These are phyloP conservation scores for Escarpia spicata DNA, from an alignment of 2,888 invertebrate species.

Conservation along the genomic window DNA sequence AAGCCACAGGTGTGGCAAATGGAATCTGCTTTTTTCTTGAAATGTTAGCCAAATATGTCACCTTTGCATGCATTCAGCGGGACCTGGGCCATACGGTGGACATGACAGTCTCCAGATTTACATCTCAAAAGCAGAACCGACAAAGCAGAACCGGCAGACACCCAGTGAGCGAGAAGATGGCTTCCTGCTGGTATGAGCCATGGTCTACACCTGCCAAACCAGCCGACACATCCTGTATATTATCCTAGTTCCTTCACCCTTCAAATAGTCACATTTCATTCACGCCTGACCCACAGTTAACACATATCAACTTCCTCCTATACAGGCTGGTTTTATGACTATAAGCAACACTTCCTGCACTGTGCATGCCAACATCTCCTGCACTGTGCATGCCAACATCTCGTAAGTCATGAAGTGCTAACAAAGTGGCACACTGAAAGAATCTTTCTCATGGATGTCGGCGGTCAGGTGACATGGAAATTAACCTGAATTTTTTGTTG, in stretches of 20 bases:
- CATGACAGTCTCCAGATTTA: slow-evolving; percentile 7
- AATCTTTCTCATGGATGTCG: neutral
- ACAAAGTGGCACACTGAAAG: neutral
- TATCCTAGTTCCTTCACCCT: neutral
- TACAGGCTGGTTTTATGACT: neutral
- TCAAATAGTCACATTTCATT: neutral
- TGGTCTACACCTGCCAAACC: neutral
- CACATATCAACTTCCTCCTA: neutral
- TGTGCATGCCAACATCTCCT: neutral
- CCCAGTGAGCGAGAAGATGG: neutral
- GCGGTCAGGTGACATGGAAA: neutral
- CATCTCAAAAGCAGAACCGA: no score
- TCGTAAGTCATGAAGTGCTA: neutral
- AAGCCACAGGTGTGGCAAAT: slow-evolving; percentile 5
- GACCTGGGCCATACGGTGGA: neutral
- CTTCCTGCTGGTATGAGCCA: neutral
- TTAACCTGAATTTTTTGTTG: neutral
- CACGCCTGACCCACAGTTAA: neutral
- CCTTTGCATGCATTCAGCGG: neutral
- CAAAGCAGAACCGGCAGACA: neutral
- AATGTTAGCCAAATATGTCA: neutral
- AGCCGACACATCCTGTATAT: neutral
- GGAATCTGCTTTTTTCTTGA: neutral
- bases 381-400: neutral
- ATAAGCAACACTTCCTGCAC: neutral